Conservation (phyloP, 2,113 vertebrate species). For the Turdus rufiventris region DNA sequence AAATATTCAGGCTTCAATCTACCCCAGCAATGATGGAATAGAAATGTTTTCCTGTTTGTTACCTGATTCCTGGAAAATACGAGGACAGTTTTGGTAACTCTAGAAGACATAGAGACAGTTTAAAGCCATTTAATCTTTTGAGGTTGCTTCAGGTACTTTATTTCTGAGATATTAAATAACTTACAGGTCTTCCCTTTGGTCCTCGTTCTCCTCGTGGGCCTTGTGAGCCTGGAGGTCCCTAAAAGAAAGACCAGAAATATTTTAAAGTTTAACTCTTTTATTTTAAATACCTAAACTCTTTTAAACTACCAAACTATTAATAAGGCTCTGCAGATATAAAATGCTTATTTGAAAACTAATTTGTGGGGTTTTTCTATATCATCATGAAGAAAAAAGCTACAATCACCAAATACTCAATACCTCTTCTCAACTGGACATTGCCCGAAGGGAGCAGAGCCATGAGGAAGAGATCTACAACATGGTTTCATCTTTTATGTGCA, state of each 20-base stretch:
- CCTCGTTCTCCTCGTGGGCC: conserved; percentile 88
- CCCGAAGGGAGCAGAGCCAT: neutral
- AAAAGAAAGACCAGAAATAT: conserved; percentile 10
- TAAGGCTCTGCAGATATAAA: neutral
- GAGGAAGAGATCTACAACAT: neutral
- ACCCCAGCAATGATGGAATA: neutral
- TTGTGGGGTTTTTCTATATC: neutral
- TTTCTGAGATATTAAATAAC: conserved; percentile 33
- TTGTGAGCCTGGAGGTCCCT: conserved; percentile 92
- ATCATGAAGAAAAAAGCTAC: neutral
- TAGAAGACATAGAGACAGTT: neutral
- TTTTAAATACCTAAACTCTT: neutral
- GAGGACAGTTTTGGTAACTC: neutral
- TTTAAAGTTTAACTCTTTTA: too few species aligned
- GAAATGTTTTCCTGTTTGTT: neutral
- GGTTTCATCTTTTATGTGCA: neutral
- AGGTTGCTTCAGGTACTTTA: neutral
- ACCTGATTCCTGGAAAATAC: neutral
- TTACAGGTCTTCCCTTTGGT: conserved; percentile 90
- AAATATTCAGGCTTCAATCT: neutral
- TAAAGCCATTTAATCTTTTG: neutral
- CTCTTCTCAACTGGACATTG: neutral
- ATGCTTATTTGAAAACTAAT: neutral
- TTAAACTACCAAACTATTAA: neutral
- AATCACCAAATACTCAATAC: neutral